A percentile compares a stretch with the other conserved stretches of the same genome.
phyloP scores from a whole-genome alignment of 2,888 invertebrate species.

The Synanthedon andrenaeformis region DNA sequence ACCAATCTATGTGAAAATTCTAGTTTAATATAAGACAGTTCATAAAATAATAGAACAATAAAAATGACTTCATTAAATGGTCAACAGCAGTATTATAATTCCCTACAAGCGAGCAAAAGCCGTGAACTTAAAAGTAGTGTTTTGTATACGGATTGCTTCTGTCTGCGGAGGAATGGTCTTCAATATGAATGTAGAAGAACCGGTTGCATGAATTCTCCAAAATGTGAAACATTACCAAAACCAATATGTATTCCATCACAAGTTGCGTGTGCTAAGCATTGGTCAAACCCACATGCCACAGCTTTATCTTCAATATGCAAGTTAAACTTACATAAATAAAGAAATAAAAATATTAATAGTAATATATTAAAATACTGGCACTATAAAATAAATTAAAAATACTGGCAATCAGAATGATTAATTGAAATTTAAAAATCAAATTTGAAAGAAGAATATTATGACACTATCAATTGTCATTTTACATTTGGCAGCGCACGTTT shows the following conservation, averaged over 20 bases:
- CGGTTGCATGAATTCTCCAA: constrained; percentile 52
- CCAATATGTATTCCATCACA: constrained; percentile 43
- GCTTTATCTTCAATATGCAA: constrained; percentile 36
- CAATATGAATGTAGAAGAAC: constrained; percentile 67
- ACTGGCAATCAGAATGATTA: constrained; percentile 8
- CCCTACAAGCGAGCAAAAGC: constrained; percentile 22
- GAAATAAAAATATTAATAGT: neutral
- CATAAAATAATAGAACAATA: too few species aligned
- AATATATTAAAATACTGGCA: neutral
- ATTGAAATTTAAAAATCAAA: constrained; percentile 12
- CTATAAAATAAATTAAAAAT: neutral
- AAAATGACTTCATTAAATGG: too few species aligned
- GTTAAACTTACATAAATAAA: constrained; percentile 13
- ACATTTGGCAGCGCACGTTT: constrained; percentile 20
- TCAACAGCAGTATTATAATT: too few species aligned
- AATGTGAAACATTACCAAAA: constrained; percentile 36
- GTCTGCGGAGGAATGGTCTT: constrained; percentile 68
- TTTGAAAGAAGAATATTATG: constrained; percentile 15
- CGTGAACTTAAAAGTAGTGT: constrained; percentile 64
- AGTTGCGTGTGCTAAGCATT: constrained; percentile 41
- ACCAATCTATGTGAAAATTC: too few species aligned
- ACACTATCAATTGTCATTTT: constrained; percentile 19
- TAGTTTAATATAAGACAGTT: too few species aligned
- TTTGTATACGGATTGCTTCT: constrained; percentile 64
- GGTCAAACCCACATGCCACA: constrained; percentile 46